A percentile compares a stretch with the other conserved stretches of the same genome.
phyloP scores from a whole-genome alignment of 1,140 invertebrate genomes.

The Papilio dardanus region DNA sequence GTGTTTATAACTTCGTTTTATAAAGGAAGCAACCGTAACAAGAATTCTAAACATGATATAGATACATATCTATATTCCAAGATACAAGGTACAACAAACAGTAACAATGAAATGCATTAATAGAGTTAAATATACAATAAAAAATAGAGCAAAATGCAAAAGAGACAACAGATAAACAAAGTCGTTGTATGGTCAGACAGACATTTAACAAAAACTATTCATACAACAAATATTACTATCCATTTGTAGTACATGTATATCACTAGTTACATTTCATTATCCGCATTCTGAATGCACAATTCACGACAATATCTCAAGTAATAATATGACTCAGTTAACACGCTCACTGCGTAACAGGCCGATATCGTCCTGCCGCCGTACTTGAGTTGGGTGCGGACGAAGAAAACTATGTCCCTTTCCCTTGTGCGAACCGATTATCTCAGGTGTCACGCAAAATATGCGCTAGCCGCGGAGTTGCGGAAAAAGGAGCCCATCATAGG shows the following conservation, averaged over 20 bases:
- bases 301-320: neutral
- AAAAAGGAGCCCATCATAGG: too few relatives aligned
- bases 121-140: neutral
- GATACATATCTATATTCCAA: neutral
- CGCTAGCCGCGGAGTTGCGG: too few relatives aligned
- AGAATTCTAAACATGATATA: neutral
- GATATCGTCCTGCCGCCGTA: too few relatives aligned
- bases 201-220: neutral
- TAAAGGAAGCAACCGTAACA: neutral
- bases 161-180: neutral
- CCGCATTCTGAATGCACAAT: constrained; percentile 17
- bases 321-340: constrained; percentile 11
- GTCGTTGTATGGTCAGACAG: neutral
- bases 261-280: neutral
- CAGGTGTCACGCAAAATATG: too few relatives aligned
- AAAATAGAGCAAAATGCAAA: neutral
- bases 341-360: too few relatives aligned
- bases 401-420: too few relatives aligned
- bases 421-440: too few relatives aligned
- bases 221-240: neutral
- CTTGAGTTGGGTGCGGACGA: too few relatives aligned
- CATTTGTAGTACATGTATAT: neutral
- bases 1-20: neutral
- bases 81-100: neutral
- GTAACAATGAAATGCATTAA: neutral